Conservation (phyloP, 2,797 vertebrate genomes). For the Melanotaenia nigrans region DNA sequence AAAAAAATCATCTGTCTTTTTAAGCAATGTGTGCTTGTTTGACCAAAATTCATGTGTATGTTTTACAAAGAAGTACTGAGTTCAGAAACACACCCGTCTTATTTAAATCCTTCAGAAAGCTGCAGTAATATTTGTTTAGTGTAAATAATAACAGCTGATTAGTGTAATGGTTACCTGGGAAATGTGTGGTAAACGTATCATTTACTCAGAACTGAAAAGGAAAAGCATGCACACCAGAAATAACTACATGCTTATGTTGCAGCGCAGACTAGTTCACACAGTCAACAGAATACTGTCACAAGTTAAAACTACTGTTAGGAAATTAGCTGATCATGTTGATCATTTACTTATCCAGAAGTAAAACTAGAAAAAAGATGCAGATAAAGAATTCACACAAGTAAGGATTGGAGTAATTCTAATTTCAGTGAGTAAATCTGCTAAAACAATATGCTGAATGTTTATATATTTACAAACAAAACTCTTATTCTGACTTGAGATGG, state of each 20-base stretch:
- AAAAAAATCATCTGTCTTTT: too few relatives aligned
- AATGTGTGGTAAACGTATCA: conserved; percentile 22
- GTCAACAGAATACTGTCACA: not conserved
- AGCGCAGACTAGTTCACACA: conserved; percentile 1
- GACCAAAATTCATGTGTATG: not conserved
- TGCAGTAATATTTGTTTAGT: not conserved
- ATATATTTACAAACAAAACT: too few relatives aligned
- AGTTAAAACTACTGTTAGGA: not conserved
- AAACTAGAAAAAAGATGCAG: too few relatives aligned
- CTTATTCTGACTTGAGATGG: not conserved
- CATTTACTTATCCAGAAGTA: too few relatives aligned
- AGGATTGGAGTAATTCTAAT: too few relatives aligned
- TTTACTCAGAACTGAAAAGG: conserved; percentile 18
- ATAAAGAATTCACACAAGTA: too few relatives aligned
- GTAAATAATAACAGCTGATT: conserved; percentile 6
- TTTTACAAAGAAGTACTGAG: not conserved
- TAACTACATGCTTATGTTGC: conserved; percentile 1
- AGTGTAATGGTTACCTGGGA: conserved; percentile 5
- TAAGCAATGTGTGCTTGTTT: too few relatives aligned
- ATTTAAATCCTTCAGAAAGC: not conserved
- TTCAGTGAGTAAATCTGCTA: too few relatives aligned
- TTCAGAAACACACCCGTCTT: conserved; percentile 6
- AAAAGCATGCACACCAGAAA: conserved; percentile 16
- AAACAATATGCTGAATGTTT: too few relatives aligned
- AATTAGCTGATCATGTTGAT: too few relatives aligned